phyloP scores from a whole-genome alignment of 2,888 invertebrate genomes.

The Eristalis tenax region DNA sequence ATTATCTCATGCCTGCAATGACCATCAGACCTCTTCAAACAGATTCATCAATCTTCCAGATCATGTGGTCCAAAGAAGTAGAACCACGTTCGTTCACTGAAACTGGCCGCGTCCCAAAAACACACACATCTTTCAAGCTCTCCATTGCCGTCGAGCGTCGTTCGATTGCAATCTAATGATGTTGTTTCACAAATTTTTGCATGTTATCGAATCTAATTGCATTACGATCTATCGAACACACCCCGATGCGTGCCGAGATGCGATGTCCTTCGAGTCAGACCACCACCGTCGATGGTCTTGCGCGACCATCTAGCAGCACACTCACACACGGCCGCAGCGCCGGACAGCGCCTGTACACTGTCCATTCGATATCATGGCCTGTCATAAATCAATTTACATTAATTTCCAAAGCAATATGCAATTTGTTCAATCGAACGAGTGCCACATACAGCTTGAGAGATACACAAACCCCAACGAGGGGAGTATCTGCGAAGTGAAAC shows the following conservation, averaged over 20 bases:
- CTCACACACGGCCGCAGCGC: no score
- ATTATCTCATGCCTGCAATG: no score
- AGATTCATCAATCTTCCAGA: no score
- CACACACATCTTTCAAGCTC: neutral
- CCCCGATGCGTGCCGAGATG: neutral
- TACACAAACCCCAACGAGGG: conserved; percentile 44
- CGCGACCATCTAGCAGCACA: conserved; percentile 10
- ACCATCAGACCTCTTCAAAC: no score
- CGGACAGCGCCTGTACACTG: neutral
- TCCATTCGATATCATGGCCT: conserved; percentile 36
- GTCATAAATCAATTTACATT: conserved; percentile 70
- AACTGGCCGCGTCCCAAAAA: no score
- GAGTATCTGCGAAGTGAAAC: conserved; percentile 41
- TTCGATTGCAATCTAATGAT: neutral
- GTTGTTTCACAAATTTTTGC: neutral
- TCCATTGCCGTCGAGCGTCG: neutral
- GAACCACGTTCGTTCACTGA: no score
- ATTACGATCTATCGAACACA: neutral
- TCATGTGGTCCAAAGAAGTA: no score
- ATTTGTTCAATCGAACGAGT: conserved; percentile 68
- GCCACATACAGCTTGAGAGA: conserved; percentile 64
- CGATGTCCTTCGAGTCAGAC: conserved; percentile 13
- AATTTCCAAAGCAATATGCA: conserved; percentile 67
- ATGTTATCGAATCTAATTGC: neutral
- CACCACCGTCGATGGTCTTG: conserved; percentile 33